Base-by-base conservation (phyloP, 1,140 invertebrate genomes). In the Brachionus plicatilis region DNA sequence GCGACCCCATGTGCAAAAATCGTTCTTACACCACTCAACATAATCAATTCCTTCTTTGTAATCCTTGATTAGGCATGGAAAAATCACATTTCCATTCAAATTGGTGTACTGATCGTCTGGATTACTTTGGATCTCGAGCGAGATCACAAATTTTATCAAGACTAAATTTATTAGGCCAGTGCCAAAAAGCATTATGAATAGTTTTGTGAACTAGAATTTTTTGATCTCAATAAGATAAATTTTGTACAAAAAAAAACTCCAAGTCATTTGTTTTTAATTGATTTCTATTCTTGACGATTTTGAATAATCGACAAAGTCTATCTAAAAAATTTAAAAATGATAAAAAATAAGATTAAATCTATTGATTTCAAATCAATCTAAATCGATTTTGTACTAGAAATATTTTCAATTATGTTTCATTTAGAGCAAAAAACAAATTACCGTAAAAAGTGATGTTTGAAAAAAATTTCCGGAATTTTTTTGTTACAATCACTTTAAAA, bases 1-100 rank as follows among this genome's bases (percentile, higher is more conserved):
- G 3, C 79, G 50, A 65, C 79, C 79, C 79, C 79, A 82, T 65
- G 79, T 82, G 33, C 79, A 82, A 82, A 82, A 82, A 65, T 82
- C 79, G 41, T 82, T 82, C 33, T 82, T 82, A 65, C 79, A 82
- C 79, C 79, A 82, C 47, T 82, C 79, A 27, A 82, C 33, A 37
- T 37, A 33, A 65, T 82, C 79, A 24, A 33, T 65, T 65, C 20
- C 43, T 65, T 43, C 7, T 17, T 82, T 60, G 43, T 82, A 82
- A 17, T 82, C 79, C 17, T 82, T 65, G 17, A 82, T 37, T 45
- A 41, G 12, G 37, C 79, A 82, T 12, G 56, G 53, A 4, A 82
- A 68, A n/a, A 24, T 17, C 12, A 33, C 53, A 65, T 82, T 82
- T 65, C 33, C 53, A 41, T 68, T 33, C 17, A 60, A 41, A 68